Percentiles rank a stretch among this genome's conserved stretches.
Conservation (phyloP, 2,113 vertebrate species). For the Ophthalmotilapia sp. region DNA sequence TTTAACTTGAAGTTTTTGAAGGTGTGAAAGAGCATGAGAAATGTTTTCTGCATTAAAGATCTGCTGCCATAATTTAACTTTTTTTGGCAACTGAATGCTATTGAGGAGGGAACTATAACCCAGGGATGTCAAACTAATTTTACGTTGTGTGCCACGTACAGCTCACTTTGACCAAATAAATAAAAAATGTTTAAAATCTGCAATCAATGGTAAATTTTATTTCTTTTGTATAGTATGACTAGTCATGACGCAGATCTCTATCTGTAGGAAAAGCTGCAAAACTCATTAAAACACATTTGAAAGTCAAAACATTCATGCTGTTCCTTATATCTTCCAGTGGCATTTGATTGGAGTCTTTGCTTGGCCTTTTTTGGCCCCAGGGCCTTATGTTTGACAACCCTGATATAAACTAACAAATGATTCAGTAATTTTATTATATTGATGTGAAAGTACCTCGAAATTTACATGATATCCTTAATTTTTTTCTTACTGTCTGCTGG, state of each 20-base stretch:
- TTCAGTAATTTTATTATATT: background rate
- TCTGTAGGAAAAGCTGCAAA: background rate
- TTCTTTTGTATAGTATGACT: background rate
- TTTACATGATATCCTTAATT: background rate
- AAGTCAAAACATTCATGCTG: background rate
- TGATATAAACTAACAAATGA: background rate
- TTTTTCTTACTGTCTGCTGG: background rate
- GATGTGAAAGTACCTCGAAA: background rate
- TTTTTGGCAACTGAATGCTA: background rate
- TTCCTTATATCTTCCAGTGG: background rate
- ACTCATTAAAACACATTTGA: background rate
- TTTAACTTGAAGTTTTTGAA: background rate
- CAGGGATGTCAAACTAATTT: background rate
- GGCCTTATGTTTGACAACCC: background rate
- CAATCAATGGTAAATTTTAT: background rate
- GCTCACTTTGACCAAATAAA: background rate
- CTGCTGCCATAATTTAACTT: background rate
- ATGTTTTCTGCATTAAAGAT: background rate
- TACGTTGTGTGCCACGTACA: background rate
- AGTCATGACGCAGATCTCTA: background rate
- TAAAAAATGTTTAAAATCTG: background rate
- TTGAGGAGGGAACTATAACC: background rate
- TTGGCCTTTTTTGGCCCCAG: background rate
- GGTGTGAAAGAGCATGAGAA: background rate
- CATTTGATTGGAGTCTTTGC: background rate